These are phyloP conservation scores for Amphimedon queenslandica DNA, from an alignment of 37 sponge, comb jelly and placozoan genomes.

Conservation along the genomic window DNA sequence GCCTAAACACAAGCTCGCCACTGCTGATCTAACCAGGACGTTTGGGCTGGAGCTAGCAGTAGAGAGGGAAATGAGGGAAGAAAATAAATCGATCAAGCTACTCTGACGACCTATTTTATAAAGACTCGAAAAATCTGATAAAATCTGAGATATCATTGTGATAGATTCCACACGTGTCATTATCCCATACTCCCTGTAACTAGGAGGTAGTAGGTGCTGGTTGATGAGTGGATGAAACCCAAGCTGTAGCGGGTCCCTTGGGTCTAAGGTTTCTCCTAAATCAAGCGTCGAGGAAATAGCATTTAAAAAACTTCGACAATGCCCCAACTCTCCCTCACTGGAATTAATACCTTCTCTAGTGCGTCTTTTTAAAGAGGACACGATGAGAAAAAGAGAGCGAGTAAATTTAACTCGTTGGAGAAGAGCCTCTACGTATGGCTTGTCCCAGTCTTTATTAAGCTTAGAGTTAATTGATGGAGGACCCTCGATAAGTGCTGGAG, in stretches of 20 bases:
- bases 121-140: constrained; percentile 35
- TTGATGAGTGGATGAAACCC: constrained; percentile 81
- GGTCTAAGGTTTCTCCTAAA: constrained; percentile 43
- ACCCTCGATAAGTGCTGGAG: too few species aligned
- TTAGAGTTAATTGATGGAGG: too few species aligned
- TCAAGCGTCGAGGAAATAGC: constrained; percentile 31
- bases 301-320: constrained; percentile 24
- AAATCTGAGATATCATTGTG: constrained; percentile 3
- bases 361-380: constrained; percentile 26
- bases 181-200: constrained; percentile 47
- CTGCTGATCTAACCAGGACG: constrained; percentile 64
- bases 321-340: constrained; percentile 19
- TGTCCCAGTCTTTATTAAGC: neutral
- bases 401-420: constrained; percentile 35
- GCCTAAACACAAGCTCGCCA: constrained; percentile 38
- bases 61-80: constrained; percentile 29
- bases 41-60: constrained; percentile 23
- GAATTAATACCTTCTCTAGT: constrained; percentile 22
- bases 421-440: constrained; percentile 18
- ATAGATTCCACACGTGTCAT: constrained; percentile 33
- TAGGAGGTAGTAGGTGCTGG: constrained; percentile 80
- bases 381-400: constrained; percentile 28
- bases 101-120: constrained; percentile 23
- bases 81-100: constrained; percentile 38
- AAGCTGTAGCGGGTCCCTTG: constrained; percentile 33